Conservation (phyloP, 2,888 invertebrate genomes). For the Phoronis australis region DNA sequence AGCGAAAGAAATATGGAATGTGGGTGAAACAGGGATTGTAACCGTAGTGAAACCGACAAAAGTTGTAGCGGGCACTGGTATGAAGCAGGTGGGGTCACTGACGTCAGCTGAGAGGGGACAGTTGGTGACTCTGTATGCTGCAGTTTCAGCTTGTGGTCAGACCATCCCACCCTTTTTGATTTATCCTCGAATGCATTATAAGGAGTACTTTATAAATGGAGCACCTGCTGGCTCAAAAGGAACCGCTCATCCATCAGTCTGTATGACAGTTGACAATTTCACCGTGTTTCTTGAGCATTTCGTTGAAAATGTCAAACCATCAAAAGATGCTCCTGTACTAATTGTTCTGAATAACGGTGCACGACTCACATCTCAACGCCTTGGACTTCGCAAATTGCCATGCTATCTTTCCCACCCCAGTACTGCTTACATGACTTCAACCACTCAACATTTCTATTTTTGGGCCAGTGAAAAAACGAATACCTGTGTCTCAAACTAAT, state of each 20-base stretch:
- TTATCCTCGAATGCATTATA: slow-evolving; percentile 5
- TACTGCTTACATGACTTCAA: neutral
- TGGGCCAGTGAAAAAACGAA: neutral
- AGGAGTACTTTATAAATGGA: slow-evolving; percentile 1
- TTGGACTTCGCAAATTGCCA: neutral
- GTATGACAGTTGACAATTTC: neutral
- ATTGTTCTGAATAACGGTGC: neutral
- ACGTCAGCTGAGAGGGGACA: slow-evolving; percentile 3
- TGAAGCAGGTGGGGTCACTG: slow-evolving; percentile 2
- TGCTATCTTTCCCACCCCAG: neutral
- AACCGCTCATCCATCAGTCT: slow-evolving; percentile 1
- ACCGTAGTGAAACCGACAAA: slow-evolving; percentile 17
- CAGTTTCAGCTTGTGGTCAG: neutral
- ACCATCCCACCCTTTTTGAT: slow-evolving; percentile 5
- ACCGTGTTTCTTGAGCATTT: neutral
- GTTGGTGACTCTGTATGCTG: slow-evolving; percentile 2
- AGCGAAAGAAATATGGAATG: slow-evolving; percentile 12
- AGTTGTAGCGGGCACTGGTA: neutral
- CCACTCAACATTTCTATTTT: neutral
- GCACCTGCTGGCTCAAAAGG: slow-evolving; percentile 4
- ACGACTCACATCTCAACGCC: neutral
- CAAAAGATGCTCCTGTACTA: neutral
- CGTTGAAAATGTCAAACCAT: neutral
- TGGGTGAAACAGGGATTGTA: slow-evolving; percentile 16
- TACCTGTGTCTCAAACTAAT: neutral